Percentiles rank a stretch among this genome's conserved stretches.
These are phyloP conservation scores for Orchesella cincta DNA, from an alignment of 1,140 invertebrate species.

Conservation along the genomic window DNA sequence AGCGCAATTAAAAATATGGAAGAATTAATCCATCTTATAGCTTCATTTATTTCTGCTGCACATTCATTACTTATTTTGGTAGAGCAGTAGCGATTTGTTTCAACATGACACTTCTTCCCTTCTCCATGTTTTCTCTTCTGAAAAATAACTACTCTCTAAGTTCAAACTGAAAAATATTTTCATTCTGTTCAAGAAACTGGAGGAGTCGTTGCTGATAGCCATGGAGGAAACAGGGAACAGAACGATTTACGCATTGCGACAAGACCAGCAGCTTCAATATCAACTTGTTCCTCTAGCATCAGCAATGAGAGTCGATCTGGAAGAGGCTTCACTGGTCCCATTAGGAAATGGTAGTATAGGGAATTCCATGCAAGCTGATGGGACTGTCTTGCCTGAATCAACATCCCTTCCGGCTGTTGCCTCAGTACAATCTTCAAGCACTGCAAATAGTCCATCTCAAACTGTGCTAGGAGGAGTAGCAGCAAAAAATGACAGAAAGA, in stretches of 20 bases:
- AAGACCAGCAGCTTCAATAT: conserved; percentile 36
- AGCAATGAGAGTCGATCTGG: background rate
- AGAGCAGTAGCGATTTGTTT: no score
- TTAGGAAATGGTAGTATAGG: conserved; percentile 41
- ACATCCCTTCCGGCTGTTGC: conserved; percentile 3
- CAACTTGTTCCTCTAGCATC: conserved; percentile 16
- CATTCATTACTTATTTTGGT: no score
- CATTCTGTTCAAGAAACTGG: conserved; percentile 39
- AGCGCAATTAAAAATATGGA: no score
- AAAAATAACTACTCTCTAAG: no score
- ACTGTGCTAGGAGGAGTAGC: background rate
- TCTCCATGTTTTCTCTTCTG: no score
- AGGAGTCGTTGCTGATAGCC: conserved; percentile 46
- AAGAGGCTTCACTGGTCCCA: conserved; percentile 16
- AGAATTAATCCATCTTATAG: no score
- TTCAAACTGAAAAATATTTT: background rate
- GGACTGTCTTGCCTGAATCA: conserved; percentile 31
- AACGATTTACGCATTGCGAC: conserved; percentile 51
- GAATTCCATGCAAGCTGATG: conserved; percentile 45
- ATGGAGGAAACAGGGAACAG: conserved; percentile 41
- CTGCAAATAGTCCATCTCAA: background rate
- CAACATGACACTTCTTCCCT: no score
- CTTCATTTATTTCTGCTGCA: no score
- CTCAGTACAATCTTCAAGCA: background rate
- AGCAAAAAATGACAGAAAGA: background rate